A percentile compares a stretch with the other conserved stretches of the same genome.
Conservation (phyloP, 2,888 invertebrate species). For the Thymelicus lineola region DNA sequence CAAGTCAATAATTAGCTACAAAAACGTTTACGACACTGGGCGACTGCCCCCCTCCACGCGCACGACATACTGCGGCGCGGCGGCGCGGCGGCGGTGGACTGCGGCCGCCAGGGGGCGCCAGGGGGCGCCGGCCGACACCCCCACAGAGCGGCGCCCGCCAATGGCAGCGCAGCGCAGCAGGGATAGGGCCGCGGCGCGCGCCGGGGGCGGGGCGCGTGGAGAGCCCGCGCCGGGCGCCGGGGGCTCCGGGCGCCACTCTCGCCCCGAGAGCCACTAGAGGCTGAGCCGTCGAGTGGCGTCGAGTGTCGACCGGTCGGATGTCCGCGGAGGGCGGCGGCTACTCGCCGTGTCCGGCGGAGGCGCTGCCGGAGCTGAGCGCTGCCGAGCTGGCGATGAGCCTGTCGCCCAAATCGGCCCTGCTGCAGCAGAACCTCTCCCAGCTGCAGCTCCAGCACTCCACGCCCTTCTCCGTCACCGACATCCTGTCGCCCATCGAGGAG, state of each 20-base stretch:
- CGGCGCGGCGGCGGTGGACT: too few relatives aligned
- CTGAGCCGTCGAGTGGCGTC: slow-evolving; percentile 83
- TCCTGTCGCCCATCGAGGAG: slow-evolving; percentile 97
- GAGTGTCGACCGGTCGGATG: slow-evolving; percentile 83
- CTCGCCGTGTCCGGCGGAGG: slow-evolving; percentile 87
- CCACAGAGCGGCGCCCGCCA: slow-evolving; percentile 44
- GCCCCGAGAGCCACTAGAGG: slow-evolving; percentile 83
- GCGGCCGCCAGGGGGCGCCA: slow-evolving; percentile 54
- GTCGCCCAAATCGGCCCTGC: slow-evolving; percentile 89
- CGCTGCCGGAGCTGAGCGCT: slow-evolving; percentile 84
- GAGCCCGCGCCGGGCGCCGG: slow-evolving; percentile 66
- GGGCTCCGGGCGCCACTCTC: slow-evolving; percentile 79
- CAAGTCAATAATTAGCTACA: slow-evolving; percentile 42
- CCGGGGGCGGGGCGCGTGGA: slow-evolving; percentile 60
- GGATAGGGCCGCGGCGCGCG: slow-evolving; percentile 44
- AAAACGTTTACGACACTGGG: slow-evolving; percentile 40
- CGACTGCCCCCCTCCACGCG: slow-evolving; percentile 54
- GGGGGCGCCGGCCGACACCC: slow-evolving; percentile 57
- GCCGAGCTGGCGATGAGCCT: slow-evolving; percentile 85
- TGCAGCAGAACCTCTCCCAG: slow-evolving; percentile 89
- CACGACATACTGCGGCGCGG: slow-evolving; percentile 49
- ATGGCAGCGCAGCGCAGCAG: slow-evolving; percentile 44
- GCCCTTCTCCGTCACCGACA: slow-evolving; percentile 98
- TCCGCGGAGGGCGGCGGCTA: slow-evolving; percentile 84
- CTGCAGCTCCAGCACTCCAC: slow-evolving; percentile 92